Base-by-base conservation (phyloP, 2,888 invertebrate species). In the Catocala fraxini region DNA sequence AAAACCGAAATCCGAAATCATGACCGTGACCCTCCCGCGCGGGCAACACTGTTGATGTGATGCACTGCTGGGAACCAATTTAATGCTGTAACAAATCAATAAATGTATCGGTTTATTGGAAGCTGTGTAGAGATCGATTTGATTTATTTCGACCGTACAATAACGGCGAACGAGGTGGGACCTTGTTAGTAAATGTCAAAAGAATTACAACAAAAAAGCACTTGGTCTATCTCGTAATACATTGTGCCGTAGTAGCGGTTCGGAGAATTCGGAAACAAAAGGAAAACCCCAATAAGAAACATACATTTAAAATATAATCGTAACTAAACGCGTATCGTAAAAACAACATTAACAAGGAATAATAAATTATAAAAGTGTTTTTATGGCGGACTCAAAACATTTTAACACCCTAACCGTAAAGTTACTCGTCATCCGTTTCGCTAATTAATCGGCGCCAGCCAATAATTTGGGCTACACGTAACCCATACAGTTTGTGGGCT, bases 101-200 rank as follows among this genome's bases (percentile, higher is more conserved):
- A 94, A 93, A 94, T 92, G 91, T 93, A 89, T 92, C 93, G 90
- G 88, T 93, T 93, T 94, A 93, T 93, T 93, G 90, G 92, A 90
- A 93, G 91, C 92, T 89, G 89, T 90, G 91, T 88, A 87, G 88
- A 84, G 89, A 92, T 88, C 91, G 89, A 92, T 93, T 93, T 92
- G 92, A 92, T 94, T 93, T 93, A 92, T 93, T 89, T 86, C 85
- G 77, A 82, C 82, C 82, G 82, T 84, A 90, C 90, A 90, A 89
- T 88, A 87, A 87, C 85, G 84, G 80, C 82, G 79, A 86, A 86
- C 88, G 88, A 85, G 80, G 81, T 84, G 87, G 86, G 81, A 88
- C 88, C 93, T 93, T 93, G 93, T 93, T 94, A 93, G 93, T 90
- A 90, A 91, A 92, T 87, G 89, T 90, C 90, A 91, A 90, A 90